Conservation (phyloP, 2,113 vertebrate genomes). For the Takifugu flavidus region DNA sequence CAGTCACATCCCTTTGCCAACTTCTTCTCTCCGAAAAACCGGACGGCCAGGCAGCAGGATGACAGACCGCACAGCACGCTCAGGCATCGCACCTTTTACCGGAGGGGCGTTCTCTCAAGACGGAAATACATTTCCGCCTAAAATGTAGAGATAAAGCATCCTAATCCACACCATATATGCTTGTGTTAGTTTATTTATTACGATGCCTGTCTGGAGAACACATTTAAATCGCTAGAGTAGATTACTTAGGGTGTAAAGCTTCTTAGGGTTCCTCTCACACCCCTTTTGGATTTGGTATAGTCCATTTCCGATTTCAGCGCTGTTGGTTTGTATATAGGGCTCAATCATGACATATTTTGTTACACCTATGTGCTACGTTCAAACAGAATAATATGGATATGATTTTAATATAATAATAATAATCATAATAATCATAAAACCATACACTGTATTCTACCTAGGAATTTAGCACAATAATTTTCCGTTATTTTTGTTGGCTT, state of each 20-base stretch:
- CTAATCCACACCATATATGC: accelerated
- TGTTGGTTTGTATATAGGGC: constrained; percentile 54
- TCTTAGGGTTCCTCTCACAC: background rate
- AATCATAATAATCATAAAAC: background rate
- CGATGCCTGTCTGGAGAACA: accelerated
- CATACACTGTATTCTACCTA: background rate
- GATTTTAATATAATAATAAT: background rate
- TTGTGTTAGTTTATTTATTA: accelerated
- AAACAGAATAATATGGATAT: too few species aligned
- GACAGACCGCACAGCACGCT: constrained; percentile 35
- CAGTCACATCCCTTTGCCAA: constrained; percentile 67
- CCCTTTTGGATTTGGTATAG: constrained; percentile 60
- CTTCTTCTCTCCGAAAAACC: constrained; percentile 56
- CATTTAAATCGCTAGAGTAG: accelerated
- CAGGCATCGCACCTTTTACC: constrained; percentile 4
- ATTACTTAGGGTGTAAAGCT: background rate
- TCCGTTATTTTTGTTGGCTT: too few species aligned
- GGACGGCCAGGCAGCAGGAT: constrained; percentile 41
- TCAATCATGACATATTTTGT: constrained; percentile 59
- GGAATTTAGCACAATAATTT: too few species aligned
- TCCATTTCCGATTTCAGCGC: constrained; percentile 69
- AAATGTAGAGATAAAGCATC: accelerated
- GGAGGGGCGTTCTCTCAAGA: constrained; percentile 16
- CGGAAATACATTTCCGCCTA: too few species aligned
- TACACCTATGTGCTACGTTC: constrained; percentile 39